Base-by-base conservation (phyloP, 2,888 invertebrate species). In the Timema cristinae region DNA sequence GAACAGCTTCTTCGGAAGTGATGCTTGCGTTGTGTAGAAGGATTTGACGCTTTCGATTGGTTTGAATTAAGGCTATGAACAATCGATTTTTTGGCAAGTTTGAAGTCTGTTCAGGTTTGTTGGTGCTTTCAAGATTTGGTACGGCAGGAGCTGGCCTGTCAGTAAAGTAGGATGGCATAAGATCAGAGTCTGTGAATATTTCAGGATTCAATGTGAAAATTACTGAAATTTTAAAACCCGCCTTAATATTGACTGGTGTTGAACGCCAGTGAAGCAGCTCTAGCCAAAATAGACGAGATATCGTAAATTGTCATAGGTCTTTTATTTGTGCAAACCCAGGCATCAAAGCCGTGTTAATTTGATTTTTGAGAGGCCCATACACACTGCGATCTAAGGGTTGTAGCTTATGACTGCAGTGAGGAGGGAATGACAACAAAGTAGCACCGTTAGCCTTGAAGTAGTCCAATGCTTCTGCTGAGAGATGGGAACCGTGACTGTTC, bases 271-370 rank as follows among this genome's bases (percentile, higher is more conserved):
- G 69, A 7, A 47, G 59, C 13, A 47, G 48, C 49, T 47, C 2
- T 69, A 47, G 59, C 61, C 59, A 69, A 59, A 59, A 69, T 69
- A 59, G 59, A 59, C 7, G 69, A 48, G 8, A 69, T 69, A 56
- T 69, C 49, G 48, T 59, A 59, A 48, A 69, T 69, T 32, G 49
- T 69, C 69, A 69, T 59, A n/a, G 59, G 59, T 11, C 59, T 47
- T 49, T 69, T 59, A 48, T 69, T 32, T 56, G 59, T 49, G 49
- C 59, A 32, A 16, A 70, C 32, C 52, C n/a, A n/a, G n/a, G n/a
- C n/a, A n/a, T n/a, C n/a, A n/a, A n/a, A 70, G 7, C 50, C 50
- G 7, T 50, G 51, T 13, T 70, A n/a, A 70, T 32, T 8, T 50
- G 48, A 9, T 69, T 63, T 11, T 59, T 59, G 15, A 66, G 50